Base-by-base conservation (phyloP, 2,113 vertebrate species). In the Semnornis frantzii region DNA sequence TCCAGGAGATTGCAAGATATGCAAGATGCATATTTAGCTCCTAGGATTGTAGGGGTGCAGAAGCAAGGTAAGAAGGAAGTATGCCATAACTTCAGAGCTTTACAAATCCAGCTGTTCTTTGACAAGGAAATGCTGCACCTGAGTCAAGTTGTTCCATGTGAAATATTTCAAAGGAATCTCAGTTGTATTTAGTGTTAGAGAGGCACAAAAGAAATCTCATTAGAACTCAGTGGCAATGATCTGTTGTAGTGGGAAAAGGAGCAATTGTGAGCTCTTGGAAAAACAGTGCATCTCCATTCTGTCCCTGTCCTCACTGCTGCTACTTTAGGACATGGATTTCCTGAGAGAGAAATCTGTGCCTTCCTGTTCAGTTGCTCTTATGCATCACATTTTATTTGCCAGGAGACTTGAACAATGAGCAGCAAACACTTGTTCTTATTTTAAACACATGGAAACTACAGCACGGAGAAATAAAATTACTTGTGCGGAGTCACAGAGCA, bases 381-480 rank as follows among this genome's bases (percentile, higher is more conserved):
- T 5, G 15, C 37, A 71, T 73, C 91, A 70, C 1, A 0, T 64
- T 95, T 96, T 92, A 93, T 93, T 92, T 95, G 84, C 87, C 72
- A 39, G 81, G 94, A 92, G 87, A 76, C 60, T 65, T 62, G 44
- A 89, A 76, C n/a, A 4, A 55, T 46, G 71, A 84, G 79, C 64
- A 87, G 31, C 75, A 89, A 87, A 94, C 52, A 19, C 64, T 33
- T 77, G 68, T 59, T 93, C 71, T 33, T 60, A 34, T 77, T 94
- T 92, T 85, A 80, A 82, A 94, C 17, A 0, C 19, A 1, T 24
- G 33, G 89, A 85, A 96, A 93, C 50, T 44, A 59, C 83, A 89
- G 95, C 19, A 59, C 31, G 63, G 94, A 89, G 92, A 87, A 89
- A 92, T 85, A 62, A 92, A 94, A 93, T 74, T 0, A 57, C 73